Conservation (phyloP, 2,113 vertebrate species). For the Ailuropoda melanoleuca region DNA sequence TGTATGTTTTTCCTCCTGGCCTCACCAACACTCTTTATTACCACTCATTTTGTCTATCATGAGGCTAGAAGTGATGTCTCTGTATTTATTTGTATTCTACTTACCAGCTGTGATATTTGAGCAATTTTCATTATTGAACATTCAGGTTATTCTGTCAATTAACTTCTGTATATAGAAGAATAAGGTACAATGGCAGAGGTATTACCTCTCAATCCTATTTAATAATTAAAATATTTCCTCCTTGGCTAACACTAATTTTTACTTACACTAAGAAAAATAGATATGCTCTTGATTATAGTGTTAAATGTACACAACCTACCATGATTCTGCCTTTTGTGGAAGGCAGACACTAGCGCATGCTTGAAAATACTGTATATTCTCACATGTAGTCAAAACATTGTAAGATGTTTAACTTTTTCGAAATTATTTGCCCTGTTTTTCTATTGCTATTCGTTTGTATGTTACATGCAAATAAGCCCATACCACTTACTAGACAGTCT, state of each 20-base stretch:
- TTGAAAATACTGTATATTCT: neutral
- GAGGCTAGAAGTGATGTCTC: neutral
- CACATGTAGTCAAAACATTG: neutral
- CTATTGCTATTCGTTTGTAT: neutral
- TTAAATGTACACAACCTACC: neutral
- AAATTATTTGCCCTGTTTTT: neutral
- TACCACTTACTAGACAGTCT: neutral
- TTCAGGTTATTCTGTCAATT: neutral
- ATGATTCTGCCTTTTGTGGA: neutral
- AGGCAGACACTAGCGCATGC: neutral
- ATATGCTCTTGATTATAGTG: neutral
- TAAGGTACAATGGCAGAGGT: neutral
- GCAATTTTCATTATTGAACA: neutral
- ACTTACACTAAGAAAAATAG: neutral
- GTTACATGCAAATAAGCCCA: neutral
- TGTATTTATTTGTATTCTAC: neutral
- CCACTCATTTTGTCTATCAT: neutral
- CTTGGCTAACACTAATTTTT: neutral
- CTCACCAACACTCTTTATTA: neutral
- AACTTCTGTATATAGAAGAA: neutral
- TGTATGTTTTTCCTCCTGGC: neutral
- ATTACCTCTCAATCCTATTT: neutral
- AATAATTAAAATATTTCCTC: neutral
- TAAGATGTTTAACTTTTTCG: neutral
- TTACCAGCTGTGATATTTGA: neutral